Evolutionary conservation across 1,140 invertebrate genomes (phyloP).

Genomic region (Aphelenchoides besseyi): DNA sequence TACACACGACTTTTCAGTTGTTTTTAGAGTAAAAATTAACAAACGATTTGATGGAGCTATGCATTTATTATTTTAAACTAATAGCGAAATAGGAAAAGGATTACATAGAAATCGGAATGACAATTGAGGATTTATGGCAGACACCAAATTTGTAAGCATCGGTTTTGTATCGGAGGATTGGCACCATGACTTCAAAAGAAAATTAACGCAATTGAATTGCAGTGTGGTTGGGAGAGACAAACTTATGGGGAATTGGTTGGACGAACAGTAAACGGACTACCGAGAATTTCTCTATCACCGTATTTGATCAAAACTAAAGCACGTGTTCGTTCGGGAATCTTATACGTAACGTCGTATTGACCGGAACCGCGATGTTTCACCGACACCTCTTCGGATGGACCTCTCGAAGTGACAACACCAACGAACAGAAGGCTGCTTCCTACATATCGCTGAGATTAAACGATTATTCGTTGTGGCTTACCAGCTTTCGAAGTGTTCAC

Average conservation of each 20-base stretch:
- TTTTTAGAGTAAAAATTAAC: neutral
- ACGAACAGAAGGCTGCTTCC: slow-evolving; percentile 81
- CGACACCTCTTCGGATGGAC: slow-evolving; percentile 88
- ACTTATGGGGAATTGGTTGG: neutral
- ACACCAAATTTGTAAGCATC: neutral
- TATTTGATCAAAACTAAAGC: slow-evolving; percentile 44
- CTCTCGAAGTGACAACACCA: slow-evolving; percentile 88
- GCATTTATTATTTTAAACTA: neutral
- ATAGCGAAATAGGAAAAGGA: neutral
- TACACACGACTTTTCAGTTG: too few relatives aligned
- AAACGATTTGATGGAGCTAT: neutral
- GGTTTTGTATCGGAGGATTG: neutral
- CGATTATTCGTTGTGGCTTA: slow-evolving; percentile 63
- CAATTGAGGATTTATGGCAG: neutral
- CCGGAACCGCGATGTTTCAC: slow-evolving; percentile 89
- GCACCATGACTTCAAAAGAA: neutral
- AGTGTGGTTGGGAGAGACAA: neutral
- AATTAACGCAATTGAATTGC: neutral
- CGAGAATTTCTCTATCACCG: slow-evolving; percentile 33
- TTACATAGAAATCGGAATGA: neutral
- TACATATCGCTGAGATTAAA: slow-evolving; percentile 13
- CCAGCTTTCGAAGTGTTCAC: slow-evolving; percentile 68
- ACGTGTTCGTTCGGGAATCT: slow-evolving; percentile 22
- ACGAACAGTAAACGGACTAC: slow-evolving; percentile 37
- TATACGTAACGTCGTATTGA: slow-evolving; percentile 67